Percentiles rank a stretch among this genome's conserved stretches.
These are phyloP conservation scores for Apamea monoglypha DNA, from an alignment of 2,888 invertebrate genomes.

Conservation along the genomic window DNA sequence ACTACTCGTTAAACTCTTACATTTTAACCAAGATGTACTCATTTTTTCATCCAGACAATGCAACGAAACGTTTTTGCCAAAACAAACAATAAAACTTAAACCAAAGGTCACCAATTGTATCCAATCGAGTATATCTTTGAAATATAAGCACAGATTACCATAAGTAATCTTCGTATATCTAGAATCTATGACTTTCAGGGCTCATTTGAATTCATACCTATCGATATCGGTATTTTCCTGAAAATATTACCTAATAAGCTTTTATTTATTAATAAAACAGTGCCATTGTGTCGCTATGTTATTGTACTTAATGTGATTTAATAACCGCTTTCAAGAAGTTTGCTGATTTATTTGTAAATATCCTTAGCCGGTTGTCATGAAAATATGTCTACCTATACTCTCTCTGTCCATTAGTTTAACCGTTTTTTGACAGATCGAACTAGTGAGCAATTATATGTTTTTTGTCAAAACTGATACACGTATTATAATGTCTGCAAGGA, in stretches of 20 bases:
- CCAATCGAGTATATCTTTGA: neutral
- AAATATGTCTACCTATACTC: neutral
- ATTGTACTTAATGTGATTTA: constrained; percentile 1
- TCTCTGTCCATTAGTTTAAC: too few relatives aligned
- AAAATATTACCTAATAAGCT: constrained; percentile 6
- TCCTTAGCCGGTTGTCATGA: neutral
- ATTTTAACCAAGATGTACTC: neutral
- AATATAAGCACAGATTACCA: constrained; percentile 26
- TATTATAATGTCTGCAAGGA: too few relatives aligned
- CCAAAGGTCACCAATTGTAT: neutral
- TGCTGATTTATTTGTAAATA: neutral
- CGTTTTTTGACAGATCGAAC: too few relatives aligned
- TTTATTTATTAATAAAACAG: constrained; percentile 20
- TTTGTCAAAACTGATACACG: too few relatives aligned
- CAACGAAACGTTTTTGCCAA: neutral
- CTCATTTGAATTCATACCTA: constrained; percentile 50
- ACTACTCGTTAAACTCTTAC: neutral
- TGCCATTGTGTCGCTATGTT: constrained; percentile 11
- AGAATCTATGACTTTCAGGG: constrained; percentile 38
- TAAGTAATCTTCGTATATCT: constrained; percentile 41
- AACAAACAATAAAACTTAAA: neutral
- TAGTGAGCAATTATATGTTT: too few relatives aligned
- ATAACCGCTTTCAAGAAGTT: neutral
- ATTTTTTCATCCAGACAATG: neutral
- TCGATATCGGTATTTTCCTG: constrained; percentile 30